These are phyloP conservation scores for Tiaroga cobitis DNA, from an alignment of 2,797 vertebrate species.

Conservation along the genomic window DNA sequence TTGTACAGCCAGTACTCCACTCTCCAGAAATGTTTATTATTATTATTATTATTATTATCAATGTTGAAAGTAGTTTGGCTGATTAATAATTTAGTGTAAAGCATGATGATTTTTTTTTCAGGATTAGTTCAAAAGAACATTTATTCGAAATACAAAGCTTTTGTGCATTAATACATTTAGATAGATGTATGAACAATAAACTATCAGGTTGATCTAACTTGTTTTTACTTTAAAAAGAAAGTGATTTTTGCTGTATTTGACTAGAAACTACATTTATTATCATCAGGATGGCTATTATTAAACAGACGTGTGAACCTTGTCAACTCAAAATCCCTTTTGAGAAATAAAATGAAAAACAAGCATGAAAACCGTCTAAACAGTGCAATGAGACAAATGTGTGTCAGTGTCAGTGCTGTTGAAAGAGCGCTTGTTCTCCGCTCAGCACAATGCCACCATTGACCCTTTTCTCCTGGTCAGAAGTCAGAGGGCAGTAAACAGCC, in stretches of 20 bases:
- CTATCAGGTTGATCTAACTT: not conserved
- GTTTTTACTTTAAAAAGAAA: not conserved
- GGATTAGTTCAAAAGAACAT: not conserved
- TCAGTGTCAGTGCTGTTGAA: constrained; percentile 51
- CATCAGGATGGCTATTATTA: not conserved
- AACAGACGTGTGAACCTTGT: constrained; percentile 12
- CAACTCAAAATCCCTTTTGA: not conserved
- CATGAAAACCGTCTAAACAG: not conserved
- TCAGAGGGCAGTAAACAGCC: constrained; percentile 57
- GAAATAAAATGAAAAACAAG: constrained; percentile 23
- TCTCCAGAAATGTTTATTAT: not conserved
- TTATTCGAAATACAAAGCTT: not conserved
- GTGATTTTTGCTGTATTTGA: not conserved
- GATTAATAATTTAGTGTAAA: not conserved
- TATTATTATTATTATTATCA: not conserved
- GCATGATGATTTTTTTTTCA: not conserved
- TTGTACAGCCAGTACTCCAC: not conserved
- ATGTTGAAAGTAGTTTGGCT: not conserved
- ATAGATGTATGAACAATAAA: not conserved
- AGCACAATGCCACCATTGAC: constrained; percentile 78
- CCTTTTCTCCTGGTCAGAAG: constrained; percentile 56
- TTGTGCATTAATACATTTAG: not conserved
- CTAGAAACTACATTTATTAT: not conserved
- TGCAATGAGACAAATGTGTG: constrained; percentile 35
- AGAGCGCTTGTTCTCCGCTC: constrained; percentile 62